Conservation (phyloP, 2,888 invertebrate species). For the Pteria penguin region DNA sequence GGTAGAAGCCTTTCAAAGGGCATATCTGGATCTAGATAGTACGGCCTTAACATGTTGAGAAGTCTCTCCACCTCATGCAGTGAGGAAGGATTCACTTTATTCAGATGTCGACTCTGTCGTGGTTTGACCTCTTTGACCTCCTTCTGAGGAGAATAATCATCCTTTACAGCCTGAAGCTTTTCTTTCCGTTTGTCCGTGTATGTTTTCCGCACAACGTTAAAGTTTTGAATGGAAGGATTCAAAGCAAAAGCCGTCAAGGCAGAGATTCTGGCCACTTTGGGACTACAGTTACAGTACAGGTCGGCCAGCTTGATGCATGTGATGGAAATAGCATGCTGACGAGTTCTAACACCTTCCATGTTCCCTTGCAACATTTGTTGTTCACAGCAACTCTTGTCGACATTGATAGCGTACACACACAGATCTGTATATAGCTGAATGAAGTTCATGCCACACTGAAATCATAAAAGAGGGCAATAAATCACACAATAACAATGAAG, state of each 20-base stretch:
- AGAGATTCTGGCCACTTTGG: conserved; percentile 64
- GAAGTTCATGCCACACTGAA: conserved; percentile 72
- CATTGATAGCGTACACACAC: conserved; percentile 73
- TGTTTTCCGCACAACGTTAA: conserved; percentile 40
- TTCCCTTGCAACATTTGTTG: conserved; percentile 58
- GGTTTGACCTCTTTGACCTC: conserved; percentile 45
- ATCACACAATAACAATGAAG: too few species aligned
- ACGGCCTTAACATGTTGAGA: conserved; percentile 67
- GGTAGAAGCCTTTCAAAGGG: conserved; percentile 62
- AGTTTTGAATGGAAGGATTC: conserved; percentile 53
- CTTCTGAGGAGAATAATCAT: conserved; percentile 45
- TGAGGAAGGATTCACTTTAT: conserved; percentile 68
- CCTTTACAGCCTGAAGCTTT: conserved; percentile 57
- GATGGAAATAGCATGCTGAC: conserved; percentile 60
- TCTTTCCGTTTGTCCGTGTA: conserved; percentile 40
- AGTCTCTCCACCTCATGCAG: conserved; percentile 72
- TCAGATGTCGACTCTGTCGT: conserved; percentile 36
- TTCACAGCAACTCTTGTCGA: conserved; percentile 72
- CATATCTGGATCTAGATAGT: conserved; percentile 67
- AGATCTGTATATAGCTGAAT: conserved; percentile 73
- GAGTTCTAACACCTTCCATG: conserved; percentile 53
- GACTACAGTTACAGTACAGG: conserved; percentile 64
- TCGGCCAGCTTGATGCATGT: conserved; percentile 67
- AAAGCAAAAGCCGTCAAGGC: conserved; percentile 71
- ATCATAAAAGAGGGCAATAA: too few species aligned